Percentiles rank a stretch among this genome's conserved stretches.
Evolutionary conservation across 2,113 vertebrate genomes (phyloP).

Genomic region (Peromyscus polionotus): DNA sequence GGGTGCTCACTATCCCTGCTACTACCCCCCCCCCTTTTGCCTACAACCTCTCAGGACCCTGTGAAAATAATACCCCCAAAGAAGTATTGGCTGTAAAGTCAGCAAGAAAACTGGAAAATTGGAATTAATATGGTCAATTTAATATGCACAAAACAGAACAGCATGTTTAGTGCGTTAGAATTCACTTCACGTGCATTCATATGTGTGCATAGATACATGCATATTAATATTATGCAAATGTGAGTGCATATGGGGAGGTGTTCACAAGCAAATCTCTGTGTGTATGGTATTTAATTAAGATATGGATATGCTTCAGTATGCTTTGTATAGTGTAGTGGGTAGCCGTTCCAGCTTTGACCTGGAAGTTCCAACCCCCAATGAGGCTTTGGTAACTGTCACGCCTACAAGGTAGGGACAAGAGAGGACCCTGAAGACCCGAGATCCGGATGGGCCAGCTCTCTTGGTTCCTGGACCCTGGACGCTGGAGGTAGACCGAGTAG

Average conservation of each 20-base stretch:
- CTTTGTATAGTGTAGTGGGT: not conserved
- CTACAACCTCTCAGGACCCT: not conserved
- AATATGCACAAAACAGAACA: conserved; percentile 42
- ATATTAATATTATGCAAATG: not conserved
- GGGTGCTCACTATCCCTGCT: not conserved
- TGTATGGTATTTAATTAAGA: not conserved
- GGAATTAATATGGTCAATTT: conserved; percentile 49
- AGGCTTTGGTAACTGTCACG: too few species aligned
- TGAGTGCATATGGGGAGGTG: not conserved
- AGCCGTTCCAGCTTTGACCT: too few species aligned
- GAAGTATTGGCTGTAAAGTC: conserved; percentile 7
- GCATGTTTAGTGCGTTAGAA: not conserved
- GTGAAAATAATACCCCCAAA: not conserved
- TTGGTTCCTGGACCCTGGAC: too few species aligned
- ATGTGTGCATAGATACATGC: not conserved
- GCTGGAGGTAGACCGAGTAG: too few species aligned
- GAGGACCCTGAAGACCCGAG: too few species aligned
- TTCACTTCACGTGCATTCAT: not conserved
- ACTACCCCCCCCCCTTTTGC: not conserved
- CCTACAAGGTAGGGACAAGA: too few species aligned
- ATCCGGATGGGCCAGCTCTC: too few species aligned
- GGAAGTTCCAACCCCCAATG: too few species aligned
- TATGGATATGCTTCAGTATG: not conserved
- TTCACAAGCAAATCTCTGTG: not conserved
- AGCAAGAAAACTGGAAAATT: conserved; percentile 50